phyloP scores from a whole-genome alignment of 2,888 invertebrate species.

The Dermolepida albohirtum region DNA sequence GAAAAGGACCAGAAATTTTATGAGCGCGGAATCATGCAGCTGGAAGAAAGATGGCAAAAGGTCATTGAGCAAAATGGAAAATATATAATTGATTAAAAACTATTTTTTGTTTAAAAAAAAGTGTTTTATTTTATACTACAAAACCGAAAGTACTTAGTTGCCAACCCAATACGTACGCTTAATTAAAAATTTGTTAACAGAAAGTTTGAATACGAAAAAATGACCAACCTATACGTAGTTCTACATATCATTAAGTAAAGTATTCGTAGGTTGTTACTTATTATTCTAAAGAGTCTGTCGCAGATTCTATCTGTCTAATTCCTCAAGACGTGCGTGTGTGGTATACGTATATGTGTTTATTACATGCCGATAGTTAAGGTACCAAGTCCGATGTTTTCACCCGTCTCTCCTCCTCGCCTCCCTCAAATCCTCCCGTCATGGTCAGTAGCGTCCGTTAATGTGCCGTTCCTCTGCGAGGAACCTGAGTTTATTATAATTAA shows the following conservation, averaged over 20 bases:
- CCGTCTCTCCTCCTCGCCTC: constrained; percentile 8
- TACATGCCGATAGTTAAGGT: constrained; percentile 9
- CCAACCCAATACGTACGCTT: too few species aligned
- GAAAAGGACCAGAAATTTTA: too few species aligned
- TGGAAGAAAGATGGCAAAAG: too few species aligned
- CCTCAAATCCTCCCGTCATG: constrained; percentile 49
- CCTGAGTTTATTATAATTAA: constrained; percentile 56
- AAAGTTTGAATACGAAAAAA: too few species aligned
- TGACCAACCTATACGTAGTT: too few species aligned
- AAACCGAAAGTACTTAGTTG: too few species aligned
- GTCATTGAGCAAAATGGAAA: too few species aligned
- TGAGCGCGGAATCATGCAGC: too few species aligned
- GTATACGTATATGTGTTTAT: constrained; percentile 11
- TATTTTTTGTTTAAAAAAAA: too few species aligned
- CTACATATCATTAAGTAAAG: constrained; percentile 4
- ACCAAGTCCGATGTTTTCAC: constrained; percentile 9
- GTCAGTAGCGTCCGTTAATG: constrained; percentile 53
- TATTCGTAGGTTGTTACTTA: constrained; percentile 8
- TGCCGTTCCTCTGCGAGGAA: constrained; percentile 52
- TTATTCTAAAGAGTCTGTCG: constrained; percentile 10
- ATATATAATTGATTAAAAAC: too few species aligned
- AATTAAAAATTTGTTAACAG: too few species aligned
- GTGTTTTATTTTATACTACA: too few species aligned
- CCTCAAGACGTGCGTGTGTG: constrained; percentile 15
- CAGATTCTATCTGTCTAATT: constrained; percentile 15